Conservation (phyloP, 2,113 vertebrate genomes). For the Oryzias javanicus region DNA sequence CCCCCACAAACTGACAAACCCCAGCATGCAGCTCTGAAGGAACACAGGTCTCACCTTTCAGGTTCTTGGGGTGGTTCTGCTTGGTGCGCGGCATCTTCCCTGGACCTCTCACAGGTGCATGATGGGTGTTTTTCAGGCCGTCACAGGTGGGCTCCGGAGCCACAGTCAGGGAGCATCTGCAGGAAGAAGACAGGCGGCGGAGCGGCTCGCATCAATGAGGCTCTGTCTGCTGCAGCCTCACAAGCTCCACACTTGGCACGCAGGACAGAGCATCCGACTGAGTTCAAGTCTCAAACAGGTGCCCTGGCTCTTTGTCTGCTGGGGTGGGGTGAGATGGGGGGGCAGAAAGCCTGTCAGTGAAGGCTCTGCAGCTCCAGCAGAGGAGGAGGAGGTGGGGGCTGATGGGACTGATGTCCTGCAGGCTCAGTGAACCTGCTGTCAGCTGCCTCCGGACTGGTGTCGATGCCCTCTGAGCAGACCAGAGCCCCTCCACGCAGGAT, state of each 20-base stretch:
- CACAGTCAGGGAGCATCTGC: constrained; percentile 48
- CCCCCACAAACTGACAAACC: too few relatives aligned
- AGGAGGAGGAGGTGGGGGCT: too few relatives aligned
- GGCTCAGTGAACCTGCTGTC: too few relatives aligned
- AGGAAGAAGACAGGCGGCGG: constrained; percentile 5
- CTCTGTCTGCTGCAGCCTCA: neutral
- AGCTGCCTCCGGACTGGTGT: too few relatives aligned
- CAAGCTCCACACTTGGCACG: neutral
- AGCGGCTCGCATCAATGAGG: constrained; percentile 32
- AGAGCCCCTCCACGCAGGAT: neutral
- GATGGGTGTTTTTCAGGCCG: constrained; percentile 30
- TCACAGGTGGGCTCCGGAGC: constrained; percentile 32
- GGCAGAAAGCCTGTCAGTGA: neutral
- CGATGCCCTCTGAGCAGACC: too few relatives aligned
- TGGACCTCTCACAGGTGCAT: constrained; percentile 74
- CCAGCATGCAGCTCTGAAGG: too few relatives aligned
- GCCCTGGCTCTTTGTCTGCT: constrained; percentile 1
- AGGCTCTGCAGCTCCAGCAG: neutral
- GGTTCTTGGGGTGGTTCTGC: constrained; percentile 96
- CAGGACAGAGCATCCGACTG: constrained; percentile 44
- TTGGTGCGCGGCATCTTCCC: constrained; percentile 96
- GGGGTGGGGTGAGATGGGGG: neutral
- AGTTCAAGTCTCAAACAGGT: constrained; percentile 48
- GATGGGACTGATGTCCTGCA: too few relatives aligned
- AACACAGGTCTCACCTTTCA: constrained; percentile 84